Evolutionary conservation across 2,797 vertebrate species (phyloP), one percentile per base, ranked within the genome.

Genomic region (Chaunax sp.): DNA sequence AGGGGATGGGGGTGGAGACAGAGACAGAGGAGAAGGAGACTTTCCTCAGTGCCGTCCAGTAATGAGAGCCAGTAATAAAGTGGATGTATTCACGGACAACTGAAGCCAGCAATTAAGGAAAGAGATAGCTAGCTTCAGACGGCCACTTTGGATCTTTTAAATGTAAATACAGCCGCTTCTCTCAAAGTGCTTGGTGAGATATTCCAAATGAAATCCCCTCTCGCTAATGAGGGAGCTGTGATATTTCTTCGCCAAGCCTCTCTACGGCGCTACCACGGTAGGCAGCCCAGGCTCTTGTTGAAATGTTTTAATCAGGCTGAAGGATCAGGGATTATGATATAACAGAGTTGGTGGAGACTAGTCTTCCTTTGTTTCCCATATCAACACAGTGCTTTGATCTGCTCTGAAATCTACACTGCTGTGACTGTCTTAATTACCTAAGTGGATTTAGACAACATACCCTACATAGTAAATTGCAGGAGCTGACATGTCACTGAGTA

Each of bases 101-200:
- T 92, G 92, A 92, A 93, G 90, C 85, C 88, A 92, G 91, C 93
- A 94, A 94, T 94, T 94, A 94, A 92, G 89, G 87, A 75, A 78
- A 87, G 88, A 90, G 87, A 87, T 88, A 90, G 85, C 88, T 86
- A 86, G 84, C 86, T 93, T 92, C 87, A 91, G 89, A 87, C 79
- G 83, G 83, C 88, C 91, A 92, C 92, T 92, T 92, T 92, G 86
- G 87, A 92, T 93, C 92, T 93, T 93, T 94, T 93, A 93, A 92
- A 94, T 94, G 92, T 94, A 94, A 94, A 94, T 94, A 94, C 83
- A 74, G 81, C 70, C 67, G 83, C 90, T 89, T 86, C 86, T 88
- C 90, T 91, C 78, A 91, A 90, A 94, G 90, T 90, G 84, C 87
- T 90, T 55, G 64, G 74, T 82, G 89, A 89, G 77, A 92, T 91